These are phyloP conservation scores for Ceratina japonica DNA, from an alignment of 1,140 invertebrate genomes.

Conservation along the genomic window DNA sequence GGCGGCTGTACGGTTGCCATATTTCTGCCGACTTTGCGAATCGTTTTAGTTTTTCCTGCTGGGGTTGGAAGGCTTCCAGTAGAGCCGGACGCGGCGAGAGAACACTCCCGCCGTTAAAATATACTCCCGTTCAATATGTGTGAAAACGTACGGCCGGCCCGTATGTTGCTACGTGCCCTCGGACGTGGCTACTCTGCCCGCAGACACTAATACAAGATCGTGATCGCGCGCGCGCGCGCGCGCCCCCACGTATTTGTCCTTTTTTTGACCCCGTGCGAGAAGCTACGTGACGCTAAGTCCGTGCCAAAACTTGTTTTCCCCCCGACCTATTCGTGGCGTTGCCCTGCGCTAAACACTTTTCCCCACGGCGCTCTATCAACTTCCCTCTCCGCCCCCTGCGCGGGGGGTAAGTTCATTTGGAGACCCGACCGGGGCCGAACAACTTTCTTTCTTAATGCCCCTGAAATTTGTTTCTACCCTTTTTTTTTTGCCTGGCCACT, in stretches of 20 bases:
- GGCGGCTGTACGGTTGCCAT: slow-evolving; percentile 67
- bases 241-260: slow-evolving; percentile 31
- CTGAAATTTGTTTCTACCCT: slow-evolving; percentile 15
- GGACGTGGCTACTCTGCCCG: slow-evolving; percentile 1
- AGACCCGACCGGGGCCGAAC: background rate
- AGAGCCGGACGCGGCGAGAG: slow-evolving; percentile 33
- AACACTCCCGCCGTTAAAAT: slow-evolving; percentile 57
- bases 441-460: slow-evolving; percentile 20
- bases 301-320: slow-evolving; percentile 48
- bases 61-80: slow-evolving; percentile 72
- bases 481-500: background rate
- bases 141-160: slow-evolving; percentile 65
- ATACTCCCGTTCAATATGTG: slow-evolving; percentile 70
- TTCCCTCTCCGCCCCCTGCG: background rate
- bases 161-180: slow-evolving; percentile 51
- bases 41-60: slow-evolving; percentile 72
- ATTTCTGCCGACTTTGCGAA: slow-evolving; percentile 74
- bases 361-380: background rate
- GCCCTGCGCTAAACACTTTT: slow-evolving; percentile 36
- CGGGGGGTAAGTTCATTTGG: slow-evolving; percentile 6
- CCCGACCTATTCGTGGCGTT: background rate
- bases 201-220: background rate
- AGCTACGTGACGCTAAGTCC: slow-evolving; percentile 29
- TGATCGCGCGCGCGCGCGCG: background rate
- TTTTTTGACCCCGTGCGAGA: slow-evolving; percentile 21